Conservation (phyloP, 2,797 vertebrate species). For the Syngnathus acus region DNA sequence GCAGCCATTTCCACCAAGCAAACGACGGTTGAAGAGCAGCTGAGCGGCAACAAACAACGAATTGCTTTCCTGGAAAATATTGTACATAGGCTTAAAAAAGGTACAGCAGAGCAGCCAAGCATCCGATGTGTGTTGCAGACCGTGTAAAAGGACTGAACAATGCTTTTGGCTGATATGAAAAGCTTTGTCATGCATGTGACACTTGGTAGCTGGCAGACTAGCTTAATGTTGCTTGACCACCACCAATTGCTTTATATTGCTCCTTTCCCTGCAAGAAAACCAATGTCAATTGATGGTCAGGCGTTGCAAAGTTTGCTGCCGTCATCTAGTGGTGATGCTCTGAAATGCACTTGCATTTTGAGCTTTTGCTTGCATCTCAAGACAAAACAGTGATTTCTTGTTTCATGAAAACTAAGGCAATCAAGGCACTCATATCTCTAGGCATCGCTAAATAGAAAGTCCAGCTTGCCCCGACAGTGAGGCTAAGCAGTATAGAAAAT, state of each 20-base stretch:
- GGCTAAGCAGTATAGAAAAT: background rate
- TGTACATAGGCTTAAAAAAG: background rate
- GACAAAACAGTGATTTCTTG: background rate
- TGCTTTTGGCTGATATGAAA: too few species aligned
- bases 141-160: too few species aligned
- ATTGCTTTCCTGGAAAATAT: background rate
- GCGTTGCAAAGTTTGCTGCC: background rate
- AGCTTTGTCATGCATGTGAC: too few species aligned
- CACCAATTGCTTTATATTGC: background rate
- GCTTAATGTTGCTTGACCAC: background rate
- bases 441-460: background rate
- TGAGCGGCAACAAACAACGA: background rate
- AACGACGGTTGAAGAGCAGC: background rate
- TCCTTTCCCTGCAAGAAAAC: background rate
- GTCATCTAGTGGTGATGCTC: background rate
- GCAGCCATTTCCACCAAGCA: conserved; percentile 3
- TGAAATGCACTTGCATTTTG: background rate
- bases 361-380: background rate
- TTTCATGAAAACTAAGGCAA: background rate
- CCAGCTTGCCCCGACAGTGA: background rate
- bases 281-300: background rate
- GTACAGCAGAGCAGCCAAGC: background rate
- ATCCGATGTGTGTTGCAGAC: background rate
- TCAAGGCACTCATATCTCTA: background rate
- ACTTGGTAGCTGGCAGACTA: background rate